Percentiles rank a stretch among this genome's conserved stretches.
Evolutionary conservation across 2,113 vertebrate species (phyloP).

Genomic region (Catharus bicknelli): DNA sequence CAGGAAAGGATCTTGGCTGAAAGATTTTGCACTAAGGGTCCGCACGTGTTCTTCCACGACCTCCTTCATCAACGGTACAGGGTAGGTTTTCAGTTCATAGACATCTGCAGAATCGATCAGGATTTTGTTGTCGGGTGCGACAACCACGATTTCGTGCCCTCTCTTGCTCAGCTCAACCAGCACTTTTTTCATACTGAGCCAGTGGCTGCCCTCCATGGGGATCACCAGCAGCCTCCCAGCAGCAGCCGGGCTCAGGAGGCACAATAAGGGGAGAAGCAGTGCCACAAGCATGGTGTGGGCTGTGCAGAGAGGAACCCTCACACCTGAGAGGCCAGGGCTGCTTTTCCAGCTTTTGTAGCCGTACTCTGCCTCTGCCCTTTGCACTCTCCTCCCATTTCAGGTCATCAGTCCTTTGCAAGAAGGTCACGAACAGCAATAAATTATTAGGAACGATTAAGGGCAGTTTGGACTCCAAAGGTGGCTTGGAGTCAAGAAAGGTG

Average conservation of each 20-base stretch:
- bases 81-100: conserved; percentile 68
- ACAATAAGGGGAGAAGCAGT: conserved; percentile 17
- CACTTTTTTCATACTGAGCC: conserved; percentile 78
- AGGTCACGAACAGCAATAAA: fast-evolving
- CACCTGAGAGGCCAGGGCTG: fast-evolving
- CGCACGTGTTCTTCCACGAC: background rate
- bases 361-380: background rate
- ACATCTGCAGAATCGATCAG: conserved; percentile 63
- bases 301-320: fast-evolving
- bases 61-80: conserved; percentile 67
- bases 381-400: fast-evolving
- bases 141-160: conserved; percentile 80
- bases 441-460: background rate
- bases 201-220: conserved; percentile 88
- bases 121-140: conserved; percentile 71
- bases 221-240: conserved; percentile 81
- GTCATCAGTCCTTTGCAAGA: fast-evolving
- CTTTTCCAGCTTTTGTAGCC: background rate
- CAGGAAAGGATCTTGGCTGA: conserved; percentile 56
- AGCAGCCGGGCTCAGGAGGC: background rate
- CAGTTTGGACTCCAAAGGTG: background rate
- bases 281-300: background rate
- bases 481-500: background rate
- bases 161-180: conserved; percentile 75
- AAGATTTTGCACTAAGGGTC: fast-evolving